Conservation (phyloP, 2,113 vertebrate genomes). For the Brienomyrus brachyistius region DNA sequence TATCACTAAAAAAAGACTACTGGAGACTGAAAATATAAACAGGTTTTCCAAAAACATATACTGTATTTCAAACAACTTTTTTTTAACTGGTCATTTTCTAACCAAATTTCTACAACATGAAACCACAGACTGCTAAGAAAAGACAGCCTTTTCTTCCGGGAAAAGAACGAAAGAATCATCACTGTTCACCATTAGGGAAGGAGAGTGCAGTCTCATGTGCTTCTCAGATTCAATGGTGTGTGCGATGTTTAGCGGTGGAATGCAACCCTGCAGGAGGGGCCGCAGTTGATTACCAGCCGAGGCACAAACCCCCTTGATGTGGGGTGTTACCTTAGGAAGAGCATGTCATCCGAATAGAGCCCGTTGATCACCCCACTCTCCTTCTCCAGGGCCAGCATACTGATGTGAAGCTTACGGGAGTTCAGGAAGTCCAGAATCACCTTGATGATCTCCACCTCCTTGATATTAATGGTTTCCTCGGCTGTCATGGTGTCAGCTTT, state of each 20-base stretch:
- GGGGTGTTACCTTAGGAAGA: conserved; percentile 77
- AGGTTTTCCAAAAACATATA: background rate
- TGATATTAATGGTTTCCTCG: conserved; percentile 92
- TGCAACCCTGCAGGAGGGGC: background rate
- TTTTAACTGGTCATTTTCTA: background rate
- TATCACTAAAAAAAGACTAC: background rate
- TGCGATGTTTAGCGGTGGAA: background rate
- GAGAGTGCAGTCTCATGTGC: background rate
- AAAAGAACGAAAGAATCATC: conserved; percentile 9
- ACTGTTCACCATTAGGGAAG: conserved; percentile 20
- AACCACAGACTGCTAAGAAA: background rate
- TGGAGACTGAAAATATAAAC: background rate
- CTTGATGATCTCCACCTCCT: conserved; percentile 96
- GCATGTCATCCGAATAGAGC: conserved; percentile 97
- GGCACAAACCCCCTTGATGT: too few species aligned
- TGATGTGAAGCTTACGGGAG: conserved; percentile 92
- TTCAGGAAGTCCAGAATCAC: conserved; percentile 92
- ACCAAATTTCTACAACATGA: background rate
- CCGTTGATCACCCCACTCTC: conserved; percentile 97
- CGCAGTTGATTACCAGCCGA: background rate
- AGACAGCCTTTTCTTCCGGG: background rate
- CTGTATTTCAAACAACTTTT: background rate
- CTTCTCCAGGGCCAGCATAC: conserved; percentile 94
- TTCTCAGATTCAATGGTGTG: too few species aligned
- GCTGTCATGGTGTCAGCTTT: conserved; percentile 81